Conservation (phyloP, 2,113 vertebrate species). For the Naja naja region DNA sequence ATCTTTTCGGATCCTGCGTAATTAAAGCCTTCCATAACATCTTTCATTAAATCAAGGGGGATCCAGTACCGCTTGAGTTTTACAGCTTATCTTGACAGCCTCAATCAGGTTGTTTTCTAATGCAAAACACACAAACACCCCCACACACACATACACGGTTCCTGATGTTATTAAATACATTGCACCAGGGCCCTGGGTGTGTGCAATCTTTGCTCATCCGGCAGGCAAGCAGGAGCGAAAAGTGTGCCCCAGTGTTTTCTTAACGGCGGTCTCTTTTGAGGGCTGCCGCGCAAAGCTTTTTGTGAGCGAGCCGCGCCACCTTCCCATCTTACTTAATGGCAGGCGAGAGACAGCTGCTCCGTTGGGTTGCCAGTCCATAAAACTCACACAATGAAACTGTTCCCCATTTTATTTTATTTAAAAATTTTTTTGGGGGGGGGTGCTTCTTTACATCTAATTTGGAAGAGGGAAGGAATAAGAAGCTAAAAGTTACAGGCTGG, state of each 20-base stretch:
- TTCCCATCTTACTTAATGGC: conserved; percentile 35
- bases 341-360: conserved; percentile 20
- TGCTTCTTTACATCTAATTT: conserved; percentile 11
- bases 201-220: conserved; percentile 56
- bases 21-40: too few species aligned
- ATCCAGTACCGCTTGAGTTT: too few species aligned
- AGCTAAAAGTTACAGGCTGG: not conserved
- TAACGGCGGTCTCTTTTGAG: conserved; percentile 40
- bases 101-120: too few species aligned
- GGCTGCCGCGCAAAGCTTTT: conserved; percentile 43
- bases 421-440: too few species aligned
- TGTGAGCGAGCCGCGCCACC: conserved; percentile 30
- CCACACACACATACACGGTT: not conserved
- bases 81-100: too few species aligned
- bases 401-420: not conserved
- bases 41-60: too few species aligned
- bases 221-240: conserved; percentile 42
- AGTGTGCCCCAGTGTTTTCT: conserved; percentile 47
- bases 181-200: conserved; percentile 33
- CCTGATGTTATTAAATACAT: conserved; percentile 33
- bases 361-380: conserved; percentile 30
- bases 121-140: too few species aligned
- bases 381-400: conserved; percentile 5
- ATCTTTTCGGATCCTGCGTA: too few species aligned
- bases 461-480: not conserved